A percentile compares a stretch with the other conserved stretches of the same genome.
phyloP scores from a whole-genome alignment of 1,140 invertebrate genomes.

The Aphidius gifuensis region DNA sequence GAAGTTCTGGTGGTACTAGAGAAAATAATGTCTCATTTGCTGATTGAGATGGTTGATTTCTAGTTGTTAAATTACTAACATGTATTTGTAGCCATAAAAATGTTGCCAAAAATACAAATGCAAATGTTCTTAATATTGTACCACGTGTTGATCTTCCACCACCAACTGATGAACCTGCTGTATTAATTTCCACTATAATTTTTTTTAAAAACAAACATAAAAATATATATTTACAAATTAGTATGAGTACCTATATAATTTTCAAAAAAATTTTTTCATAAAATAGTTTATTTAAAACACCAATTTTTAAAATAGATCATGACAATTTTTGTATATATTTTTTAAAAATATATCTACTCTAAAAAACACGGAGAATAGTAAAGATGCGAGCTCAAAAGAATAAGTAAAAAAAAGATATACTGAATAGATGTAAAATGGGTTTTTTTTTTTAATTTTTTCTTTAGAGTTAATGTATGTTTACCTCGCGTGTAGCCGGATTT shows the following conservation, averaged over 20 bases:
- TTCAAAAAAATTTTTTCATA: too few species aligned
- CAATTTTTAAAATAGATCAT: too few species aligned
- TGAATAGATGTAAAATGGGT: too few species aligned
- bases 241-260: too few species aligned
- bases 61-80: slow-evolving; percentile 60
- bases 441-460: background rate
- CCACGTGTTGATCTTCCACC: slow-evolving; percentile 47
- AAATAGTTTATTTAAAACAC: background rate
- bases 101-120: slow-evolving; percentile 64
- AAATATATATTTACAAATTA: background rate
- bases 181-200: slow-evolving; percentile 22
- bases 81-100: slow-evolving; percentile 70
- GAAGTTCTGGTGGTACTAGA: slow-evolving; percentile 52
- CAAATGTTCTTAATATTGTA: slow-evolving; percentile 60
- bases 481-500: slow-evolving; percentile 32
- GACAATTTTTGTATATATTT: too few species aligned
- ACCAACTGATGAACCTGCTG: slow-evolving; percentile 41
- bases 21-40: slow-evolving; percentile 49
- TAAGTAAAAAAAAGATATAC: too few species aligned
- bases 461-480: slow-evolving; percentile 14
- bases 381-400: too few species aligned
- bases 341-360: too few species aligned
- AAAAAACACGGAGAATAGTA: too few species aligned
- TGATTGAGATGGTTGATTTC: slow-evolving; percentile 41
- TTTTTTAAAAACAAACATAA: background rate